Conservation (phyloP, 2,113 vertebrate species). For the Phalacrocorax brasilianus region DNA sequence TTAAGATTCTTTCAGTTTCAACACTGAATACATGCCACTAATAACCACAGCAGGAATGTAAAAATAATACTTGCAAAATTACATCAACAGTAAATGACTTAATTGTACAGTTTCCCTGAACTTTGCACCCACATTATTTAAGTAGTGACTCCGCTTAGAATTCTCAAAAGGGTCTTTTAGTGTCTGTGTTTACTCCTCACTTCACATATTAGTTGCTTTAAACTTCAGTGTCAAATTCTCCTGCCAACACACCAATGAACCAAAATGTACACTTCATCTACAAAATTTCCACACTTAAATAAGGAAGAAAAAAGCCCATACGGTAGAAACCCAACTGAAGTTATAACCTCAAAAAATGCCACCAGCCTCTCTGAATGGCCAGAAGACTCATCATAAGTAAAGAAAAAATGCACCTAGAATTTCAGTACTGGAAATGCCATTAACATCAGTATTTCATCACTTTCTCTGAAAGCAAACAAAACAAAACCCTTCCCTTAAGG, state of each 20-base stretch:
- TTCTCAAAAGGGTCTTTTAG: background rate
- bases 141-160: background rate
- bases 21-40: background rate
- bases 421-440: background rate
- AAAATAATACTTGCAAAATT: conserved; percentile 41
- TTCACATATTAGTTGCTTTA: background rate
- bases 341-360: background rate
- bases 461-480: background rate
- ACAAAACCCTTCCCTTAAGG: background rate
- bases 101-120: background rate
- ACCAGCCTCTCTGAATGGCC: background rate
- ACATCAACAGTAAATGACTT: background rate
- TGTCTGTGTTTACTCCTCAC: background rate
- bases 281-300: background rate
- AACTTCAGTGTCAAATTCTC: background rate
- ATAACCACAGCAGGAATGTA: background rate
- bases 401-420: background rate
- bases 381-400: background rate
- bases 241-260: background rate
- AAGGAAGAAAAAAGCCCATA: background rate
- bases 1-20: background rate
- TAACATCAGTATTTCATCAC: background rate
- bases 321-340: background rate
- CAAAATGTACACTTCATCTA: background rate
- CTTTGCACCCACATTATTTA: background rate